Base-by-base conservation (phyloP, 1,140 invertebrate genomes). In the Cecropterus lyciades region DNA sequence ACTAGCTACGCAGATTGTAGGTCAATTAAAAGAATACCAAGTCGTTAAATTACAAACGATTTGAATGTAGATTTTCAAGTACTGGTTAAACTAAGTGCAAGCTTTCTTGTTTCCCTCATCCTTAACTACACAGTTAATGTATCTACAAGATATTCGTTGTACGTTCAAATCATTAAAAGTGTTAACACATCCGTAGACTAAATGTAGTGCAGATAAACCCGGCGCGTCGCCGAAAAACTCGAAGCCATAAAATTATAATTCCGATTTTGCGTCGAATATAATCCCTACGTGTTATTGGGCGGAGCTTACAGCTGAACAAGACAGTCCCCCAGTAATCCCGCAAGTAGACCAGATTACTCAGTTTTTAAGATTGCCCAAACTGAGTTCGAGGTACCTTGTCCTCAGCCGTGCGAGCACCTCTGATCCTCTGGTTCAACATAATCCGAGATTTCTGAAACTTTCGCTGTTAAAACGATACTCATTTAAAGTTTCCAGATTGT, bases 291-390 rank as follows among this genome's bases (percentile, higher is more conserved):
- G 57, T 60, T 60, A 60, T 60, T 60, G 45, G 57, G 45, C 15
- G 15, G 43, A 14, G 57, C 57, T 60, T 60, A 60, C 57, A n/a
- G 57, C 30, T 27, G 57, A 49, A 45, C 30, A 60, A 49, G 30
- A 49, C 27, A 45, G n/a, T 45, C 30, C 14, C 20, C 57, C 45
- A 45, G 57, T 60, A 60, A 60, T 60, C 57, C 57, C 57, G 46
- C 45, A 33, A 37, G 40, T 37, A 24, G 17, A n/a, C 24, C 10
- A 33, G 57, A 62, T 49, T 49, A 62, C 15, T 27, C 13, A 37
- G 27, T 62, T 62, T 62, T 62, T 62, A 62, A 49, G 57, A 49
- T 62, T 60, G 57, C 30, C 43, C 14, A 60, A 60, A 55, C 52
- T 40, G 52, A n/a, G n/a, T 55, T 4, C 6, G 30, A 10, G n/a